Conservation (phyloP, 2,113 vertebrate genomes). For the Hypomesus transpacificus region DNA sequence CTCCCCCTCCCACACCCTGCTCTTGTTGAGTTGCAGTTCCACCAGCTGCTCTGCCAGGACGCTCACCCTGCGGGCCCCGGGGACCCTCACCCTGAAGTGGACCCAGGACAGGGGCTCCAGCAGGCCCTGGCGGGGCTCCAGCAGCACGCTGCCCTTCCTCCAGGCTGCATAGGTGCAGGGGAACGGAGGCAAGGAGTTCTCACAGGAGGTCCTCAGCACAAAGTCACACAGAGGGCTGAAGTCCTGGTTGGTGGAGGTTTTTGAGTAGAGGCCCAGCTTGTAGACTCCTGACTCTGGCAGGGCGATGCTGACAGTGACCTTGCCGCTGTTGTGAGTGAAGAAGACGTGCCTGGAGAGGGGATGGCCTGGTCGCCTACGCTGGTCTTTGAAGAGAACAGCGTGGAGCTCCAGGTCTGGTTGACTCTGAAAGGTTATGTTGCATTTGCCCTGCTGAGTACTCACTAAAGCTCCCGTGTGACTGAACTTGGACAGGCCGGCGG, state of each 20-base stretch:
- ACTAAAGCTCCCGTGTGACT: slow-evolving; percentile 47
- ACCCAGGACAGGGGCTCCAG: slow-evolving; percentile 69
- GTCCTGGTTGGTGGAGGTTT: slow-evolving; percentile 36
- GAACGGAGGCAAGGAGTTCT: slow-evolving; percentile 63
- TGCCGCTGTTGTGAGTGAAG: slow-evolving; percentile 47
- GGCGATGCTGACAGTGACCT: slow-evolving; percentile 34
- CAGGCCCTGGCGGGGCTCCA: slow-evolving; percentile 74
- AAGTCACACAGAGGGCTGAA: slow-evolving; percentile 77
- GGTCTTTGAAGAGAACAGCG: slow-evolving; percentile 16
- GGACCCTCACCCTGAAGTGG: slow-evolving; percentile 75
- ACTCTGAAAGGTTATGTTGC: slow-evolving; percentile 59
- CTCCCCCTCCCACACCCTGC: slow-evolving; percentile 74
- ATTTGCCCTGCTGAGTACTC: slow-evolving; percentile 57
- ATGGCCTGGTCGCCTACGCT: slow-evolving; percentile 4
- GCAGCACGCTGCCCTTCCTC: slow-evolving; percentile 74
- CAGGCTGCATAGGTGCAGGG: slow-evolving; percentile 68
- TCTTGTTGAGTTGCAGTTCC: slow-evolving; percentile 64
- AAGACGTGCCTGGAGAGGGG: slow-evolving; percentile 47
- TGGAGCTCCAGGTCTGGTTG: slow-evolving; percentile 28
- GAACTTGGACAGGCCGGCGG: slow-evolving; percentile 47
- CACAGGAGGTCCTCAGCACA: slow-evolving; percentile 60
- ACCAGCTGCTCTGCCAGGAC: slow-evolving; percentile 62
- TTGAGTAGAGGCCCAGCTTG: slow-evolving; percentile 56
- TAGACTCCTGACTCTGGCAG: slow-evolving; percentile 47
- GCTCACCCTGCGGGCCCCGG: slow-evolving; percentile 61